phyloP scores from a whole-genome alignment of 1,140 invertebrate genomes.

The Ctenoplectra terminalis region DNA sequence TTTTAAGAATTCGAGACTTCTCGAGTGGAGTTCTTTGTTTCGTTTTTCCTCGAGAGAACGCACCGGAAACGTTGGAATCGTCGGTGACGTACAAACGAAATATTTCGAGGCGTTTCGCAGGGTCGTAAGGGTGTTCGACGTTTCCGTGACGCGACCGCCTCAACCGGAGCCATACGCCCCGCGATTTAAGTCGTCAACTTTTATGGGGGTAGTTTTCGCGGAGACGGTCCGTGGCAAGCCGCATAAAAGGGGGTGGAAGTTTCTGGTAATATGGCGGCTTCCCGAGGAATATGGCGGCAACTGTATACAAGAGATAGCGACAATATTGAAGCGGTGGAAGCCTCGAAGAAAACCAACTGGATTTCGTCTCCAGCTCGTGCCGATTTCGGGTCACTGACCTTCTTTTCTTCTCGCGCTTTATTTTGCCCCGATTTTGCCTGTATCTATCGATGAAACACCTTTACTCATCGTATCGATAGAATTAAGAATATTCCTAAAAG shows the following conservation, averaged over 20 bases:
- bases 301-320: conserved; percentile 81
- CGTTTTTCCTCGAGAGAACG: neutral
- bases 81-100: conserved; percentile 33
- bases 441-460: too few relatives aligned
- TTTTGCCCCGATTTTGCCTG: too few relatives aligned
- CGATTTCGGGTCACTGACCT: conserved; percentile 11
- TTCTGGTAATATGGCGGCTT: conserved; percentile 80
- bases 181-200: conserved; percentile 81
- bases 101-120: conserved; percentile 66
- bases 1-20: neutral
- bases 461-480: too few relatives aligned
- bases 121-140: conserved; percentile 63
- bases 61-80: neutral
- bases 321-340: conserved; percentile 75
- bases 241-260: conserved; percentile 75
- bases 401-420: conserved; percentile 10
- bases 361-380: conserved; percentile 35
- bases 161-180: conserved; percentile 75
- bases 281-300: conserved; percentile 78
- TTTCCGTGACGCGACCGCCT: conserved; percentile 28
- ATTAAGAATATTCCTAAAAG: too few relatives aligned
- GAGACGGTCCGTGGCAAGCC: conserved; percentile 71
- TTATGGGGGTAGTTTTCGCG: conserved; percentile 80
- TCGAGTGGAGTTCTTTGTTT: neutral
- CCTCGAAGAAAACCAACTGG: conserved; percentile 53